Percentiles rank a stretch among this genome's conserved stretches.
Evolutionary conservation across 2,797 vertebrate genomes (phyloP).

Genomic region (Peromyscus attwateri): DNA sequence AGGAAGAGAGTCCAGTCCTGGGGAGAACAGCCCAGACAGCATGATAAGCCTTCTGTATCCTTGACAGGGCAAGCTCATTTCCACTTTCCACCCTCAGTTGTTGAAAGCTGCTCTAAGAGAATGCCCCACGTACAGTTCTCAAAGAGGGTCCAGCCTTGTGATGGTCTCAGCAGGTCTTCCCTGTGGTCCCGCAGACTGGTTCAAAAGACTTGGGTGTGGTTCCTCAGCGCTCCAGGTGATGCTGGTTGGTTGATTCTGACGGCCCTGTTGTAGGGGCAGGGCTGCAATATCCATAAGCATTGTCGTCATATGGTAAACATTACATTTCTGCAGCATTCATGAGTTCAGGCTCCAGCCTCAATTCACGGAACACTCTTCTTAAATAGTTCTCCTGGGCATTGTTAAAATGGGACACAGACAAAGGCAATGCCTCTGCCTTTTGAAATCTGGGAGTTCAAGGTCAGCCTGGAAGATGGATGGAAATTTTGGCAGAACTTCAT

Average conservation of each 20-base stretch:
- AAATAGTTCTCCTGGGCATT: neutral
- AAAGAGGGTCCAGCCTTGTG: neutral
- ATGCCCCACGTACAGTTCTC: neutral
- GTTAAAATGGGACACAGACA: neutral
- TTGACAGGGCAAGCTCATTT: neutral
- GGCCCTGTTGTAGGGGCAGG: rapidly evolving
- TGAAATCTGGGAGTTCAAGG: neutral
- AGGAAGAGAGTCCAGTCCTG: neutral
- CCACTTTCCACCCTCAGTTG: neutral
- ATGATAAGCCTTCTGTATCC: neutral
- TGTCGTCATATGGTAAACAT: neutral
- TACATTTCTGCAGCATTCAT: neutral
- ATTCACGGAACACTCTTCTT: neutral
- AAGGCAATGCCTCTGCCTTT: neutral
- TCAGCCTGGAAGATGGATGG: neutral
- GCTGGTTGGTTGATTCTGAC: neutral
- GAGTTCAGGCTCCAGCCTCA: neutral
- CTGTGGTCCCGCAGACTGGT: neutral
- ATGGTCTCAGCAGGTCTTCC: neutral
- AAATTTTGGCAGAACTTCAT: neutral
- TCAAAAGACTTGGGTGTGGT: neutral
- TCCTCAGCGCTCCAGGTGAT: neutral
- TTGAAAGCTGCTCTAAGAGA: neutral
- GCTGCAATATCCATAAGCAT: rapidly evolving
- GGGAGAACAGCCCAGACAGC: neutral